phyloP scores from a whole-genome alignment of 1,140 invertebrate genomes.

The Zaprionus taronus region DNA sequence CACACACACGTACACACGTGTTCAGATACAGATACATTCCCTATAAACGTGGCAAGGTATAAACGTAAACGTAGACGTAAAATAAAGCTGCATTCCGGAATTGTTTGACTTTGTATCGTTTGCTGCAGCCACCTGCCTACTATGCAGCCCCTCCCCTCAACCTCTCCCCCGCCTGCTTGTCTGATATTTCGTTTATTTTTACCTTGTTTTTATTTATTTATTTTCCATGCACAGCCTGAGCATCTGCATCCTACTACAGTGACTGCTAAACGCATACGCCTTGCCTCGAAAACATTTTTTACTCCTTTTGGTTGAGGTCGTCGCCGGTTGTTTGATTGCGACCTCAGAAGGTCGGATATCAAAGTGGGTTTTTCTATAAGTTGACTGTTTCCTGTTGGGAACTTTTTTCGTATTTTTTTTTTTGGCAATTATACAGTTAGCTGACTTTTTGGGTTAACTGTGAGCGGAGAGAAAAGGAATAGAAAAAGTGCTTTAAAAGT shows the following conservation, averaged over 20 bases:
- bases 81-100: constrained; percentile 70
- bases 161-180: neutral
- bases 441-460: constrained; percentile 11
- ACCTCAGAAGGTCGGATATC: constrained; percentile 26
- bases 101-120: constrained; percentile 77
- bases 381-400: constrained; percentile 5
- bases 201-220: constrained; percentile 67
- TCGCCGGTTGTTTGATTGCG: constrained; percentile 26
- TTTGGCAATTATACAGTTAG: constrained; percentile 31
- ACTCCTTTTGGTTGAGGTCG: constrained; percentile 1
- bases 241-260: neutral
- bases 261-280: constrained; percentile 4
- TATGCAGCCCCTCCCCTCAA: neutral
- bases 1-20: constrained; percentile 13
- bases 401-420: constrained; percentile 5
- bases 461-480: neutral
- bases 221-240: constrained; percentile 55
- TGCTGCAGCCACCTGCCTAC: constrained; percentile 37
- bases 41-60: constrained; percentile 69
- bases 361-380: constrained; percentile 23
- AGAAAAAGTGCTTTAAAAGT: neutral
- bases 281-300: neutral
- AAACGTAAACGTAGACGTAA: constrained; percentile 59
- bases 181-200: constrained; percentile 37
- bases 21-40: constrained; percentile 58